A percentile compares a stretch with the other conserved stretches of the same genome.
These are phyloP conservation scores for Chelonoidis abingdonii DNA, from an alignment of 2,113 vertebrate species.

Conservation along the genomic window DNA sequence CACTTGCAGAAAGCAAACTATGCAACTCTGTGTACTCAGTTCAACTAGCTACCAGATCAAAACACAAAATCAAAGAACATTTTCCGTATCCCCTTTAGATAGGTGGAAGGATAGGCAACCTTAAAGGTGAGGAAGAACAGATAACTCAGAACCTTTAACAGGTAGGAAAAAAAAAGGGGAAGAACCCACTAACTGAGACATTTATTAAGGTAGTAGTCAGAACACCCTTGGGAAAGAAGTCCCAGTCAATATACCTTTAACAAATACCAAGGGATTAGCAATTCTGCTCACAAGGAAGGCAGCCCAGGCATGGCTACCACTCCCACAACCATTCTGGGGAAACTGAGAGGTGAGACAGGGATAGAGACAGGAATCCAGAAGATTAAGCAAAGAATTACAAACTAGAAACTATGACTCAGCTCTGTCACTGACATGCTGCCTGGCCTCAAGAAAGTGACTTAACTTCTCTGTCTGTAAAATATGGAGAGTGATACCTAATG, in stretches of 20 bases:
- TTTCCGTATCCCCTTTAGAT: background rate
- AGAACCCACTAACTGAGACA: background rate
- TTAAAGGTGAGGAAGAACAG: background rate
- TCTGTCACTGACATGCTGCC: background rate
- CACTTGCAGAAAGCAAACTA: background rate
- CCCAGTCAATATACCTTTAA: background rate
- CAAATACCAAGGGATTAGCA: background rate
- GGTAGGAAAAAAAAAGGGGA: background rate
- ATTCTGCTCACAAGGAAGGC: background rate
- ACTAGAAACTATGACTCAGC: conserved; percentile 27
- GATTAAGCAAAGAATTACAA: background rate
- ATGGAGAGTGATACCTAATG: background rate
- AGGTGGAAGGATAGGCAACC: background rate
- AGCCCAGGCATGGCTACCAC: background rate
- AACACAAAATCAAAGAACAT: background rate
- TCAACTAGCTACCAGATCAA: background rate
- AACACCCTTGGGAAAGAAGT: background rate
- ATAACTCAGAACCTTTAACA: background rate
- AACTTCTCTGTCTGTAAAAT: background rate
- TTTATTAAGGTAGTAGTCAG: background rate
- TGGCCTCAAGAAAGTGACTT: conserved; percentile 7
- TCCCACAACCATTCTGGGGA: conserved; percentile 24
- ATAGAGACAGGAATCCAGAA: background rate
- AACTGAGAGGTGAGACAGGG: conserved; percentile 8
- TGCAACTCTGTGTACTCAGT: background rate